These are phyloP conservation scores for Epirrita christyi DNA, from an alignment of 2,888 invertebrate genomes.

Conservation along the genomic window DNA sequence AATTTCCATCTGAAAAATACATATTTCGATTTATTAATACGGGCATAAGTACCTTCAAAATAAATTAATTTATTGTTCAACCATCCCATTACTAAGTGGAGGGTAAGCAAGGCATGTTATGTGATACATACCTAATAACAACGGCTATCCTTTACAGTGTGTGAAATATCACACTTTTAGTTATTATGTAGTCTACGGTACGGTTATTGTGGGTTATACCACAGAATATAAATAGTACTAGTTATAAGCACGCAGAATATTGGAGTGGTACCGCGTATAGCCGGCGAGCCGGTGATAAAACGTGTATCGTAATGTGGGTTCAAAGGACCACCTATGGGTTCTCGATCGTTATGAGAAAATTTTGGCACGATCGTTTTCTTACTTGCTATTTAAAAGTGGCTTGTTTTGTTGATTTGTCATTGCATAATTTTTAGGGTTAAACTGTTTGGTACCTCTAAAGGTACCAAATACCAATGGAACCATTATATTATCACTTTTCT, in stretches of 20 bases:
- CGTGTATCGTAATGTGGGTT: conserved; percentile 53
- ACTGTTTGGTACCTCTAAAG: too few species aligned
- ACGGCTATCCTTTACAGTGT: conserved; percentile 1
- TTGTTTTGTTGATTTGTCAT: too few species aligned
- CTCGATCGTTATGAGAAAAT: conserved; percentile 31
- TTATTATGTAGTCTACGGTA: conserved; percentile 24
- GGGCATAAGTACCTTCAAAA: neutral
- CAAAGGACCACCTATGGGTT: conserved; percentile 44
- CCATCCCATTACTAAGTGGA: too few species aligned
- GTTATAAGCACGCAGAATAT: conserved; percentile 27
- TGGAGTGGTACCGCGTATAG: conserved; percentile 19
- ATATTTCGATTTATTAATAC: neutral
- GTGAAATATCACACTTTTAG: conserved; percentile 30
- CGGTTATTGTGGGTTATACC: conserved; percentile 24
- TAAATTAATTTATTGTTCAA: too few species aligned
- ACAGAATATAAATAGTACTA: too few species aligned
- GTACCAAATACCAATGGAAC: too few species aligned
- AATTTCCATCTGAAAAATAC: too few species aligned
- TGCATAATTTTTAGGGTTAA: too few species aligned
- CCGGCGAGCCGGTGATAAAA: conserved; percentile 60
- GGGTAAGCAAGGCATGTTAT: too few species aligned
- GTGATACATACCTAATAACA: too few species aligned
- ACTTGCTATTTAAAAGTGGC: too few species aligned
- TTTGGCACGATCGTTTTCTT: too few species aligned
- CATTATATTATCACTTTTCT: neutral